These are phyloP conservation scores for Pavo muticus DNA, from an alignment of 2,113 vertebrate species.

Conservation along the genomic window DNA sequence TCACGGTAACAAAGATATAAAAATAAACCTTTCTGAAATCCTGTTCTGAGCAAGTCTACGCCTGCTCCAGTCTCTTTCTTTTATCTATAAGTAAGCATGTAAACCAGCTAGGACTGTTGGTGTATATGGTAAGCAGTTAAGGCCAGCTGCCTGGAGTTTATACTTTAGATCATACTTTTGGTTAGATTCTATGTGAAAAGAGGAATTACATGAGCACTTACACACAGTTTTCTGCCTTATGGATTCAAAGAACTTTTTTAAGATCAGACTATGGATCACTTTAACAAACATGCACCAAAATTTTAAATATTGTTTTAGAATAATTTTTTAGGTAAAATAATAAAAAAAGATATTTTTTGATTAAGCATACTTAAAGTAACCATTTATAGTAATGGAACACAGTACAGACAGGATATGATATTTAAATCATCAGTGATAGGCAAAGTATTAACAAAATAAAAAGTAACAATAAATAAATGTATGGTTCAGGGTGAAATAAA, in stretches of 20 bases:
- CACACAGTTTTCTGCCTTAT: background rate
- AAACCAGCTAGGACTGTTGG: background rate
- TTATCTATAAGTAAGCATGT: background rate
- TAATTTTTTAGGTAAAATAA: background rate
- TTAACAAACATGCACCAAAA: background rate
- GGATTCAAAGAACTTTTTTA: background rate
- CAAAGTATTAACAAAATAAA: background rate
- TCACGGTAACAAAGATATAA: background rate
- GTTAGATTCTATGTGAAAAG: background rate
- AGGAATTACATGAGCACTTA: background rate
- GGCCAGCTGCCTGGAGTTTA: background rate
- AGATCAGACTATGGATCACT: accelerated
- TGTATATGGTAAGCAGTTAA: background rate
- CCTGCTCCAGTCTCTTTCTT: background rate
- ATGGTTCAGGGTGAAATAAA: background rate
- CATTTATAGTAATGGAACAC: background rate
- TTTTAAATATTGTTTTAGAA: background rate
- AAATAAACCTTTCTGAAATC: background rate
- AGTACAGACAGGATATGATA: background rate
- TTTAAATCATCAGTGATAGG: background rate
- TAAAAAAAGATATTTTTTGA: background rate
- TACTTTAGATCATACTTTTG: background rate
- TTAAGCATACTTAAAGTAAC: background rate
- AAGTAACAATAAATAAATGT: background rate
- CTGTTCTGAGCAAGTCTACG: accelerated